Evolutionary conservation across 2,797 vertebrate genomes (phyloP).

Genomic region (Neomorphus geoffroyi): DNA sequence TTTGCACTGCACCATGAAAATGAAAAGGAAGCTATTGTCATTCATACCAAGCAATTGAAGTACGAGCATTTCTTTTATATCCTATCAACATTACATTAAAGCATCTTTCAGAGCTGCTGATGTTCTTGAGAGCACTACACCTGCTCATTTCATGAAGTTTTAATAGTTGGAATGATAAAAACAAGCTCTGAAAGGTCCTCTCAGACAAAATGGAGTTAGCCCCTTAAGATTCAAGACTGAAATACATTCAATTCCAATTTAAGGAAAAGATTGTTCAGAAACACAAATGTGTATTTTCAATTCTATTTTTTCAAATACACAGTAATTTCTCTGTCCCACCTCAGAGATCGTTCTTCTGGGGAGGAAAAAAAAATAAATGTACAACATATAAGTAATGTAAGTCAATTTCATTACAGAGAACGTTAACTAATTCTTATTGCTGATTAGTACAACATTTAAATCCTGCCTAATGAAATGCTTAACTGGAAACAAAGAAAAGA

Average conservation of each 20-base stretch:
- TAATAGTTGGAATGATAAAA: constrained; percentile 7
- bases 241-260: constrained; percentile 34
- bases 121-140: neutral
- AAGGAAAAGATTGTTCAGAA: neutral
- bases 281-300: neutral
- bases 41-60: constrained; percentile 16
- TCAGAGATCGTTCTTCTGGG: neutral
- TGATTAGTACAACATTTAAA: constrained; percentile 30
- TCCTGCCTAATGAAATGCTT: neutral
- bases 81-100: neutral
- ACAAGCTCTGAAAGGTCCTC: neutral
- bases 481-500: neutral
- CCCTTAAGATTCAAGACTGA: constrained; percentile 29
- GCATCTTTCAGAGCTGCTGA: neutral
- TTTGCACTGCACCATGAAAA: neutral
- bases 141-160: constrained; percentile 23
- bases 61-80: neutral
- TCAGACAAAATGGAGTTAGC: constrained; percentile 12
- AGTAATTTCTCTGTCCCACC: neutral
- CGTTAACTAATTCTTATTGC: constrained; percentile 23
- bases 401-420: neutral
- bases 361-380: constrained; percentile 25
- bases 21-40: constrained; percentile 15
- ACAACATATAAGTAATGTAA: constrained; percentile 22
- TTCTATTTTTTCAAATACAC: neutral